These are phyloP conservation scores for Coremacera marginata DNA, from an alignment of 2,888 invertebrate genomes.

Conservation along the genomic window DNA sequence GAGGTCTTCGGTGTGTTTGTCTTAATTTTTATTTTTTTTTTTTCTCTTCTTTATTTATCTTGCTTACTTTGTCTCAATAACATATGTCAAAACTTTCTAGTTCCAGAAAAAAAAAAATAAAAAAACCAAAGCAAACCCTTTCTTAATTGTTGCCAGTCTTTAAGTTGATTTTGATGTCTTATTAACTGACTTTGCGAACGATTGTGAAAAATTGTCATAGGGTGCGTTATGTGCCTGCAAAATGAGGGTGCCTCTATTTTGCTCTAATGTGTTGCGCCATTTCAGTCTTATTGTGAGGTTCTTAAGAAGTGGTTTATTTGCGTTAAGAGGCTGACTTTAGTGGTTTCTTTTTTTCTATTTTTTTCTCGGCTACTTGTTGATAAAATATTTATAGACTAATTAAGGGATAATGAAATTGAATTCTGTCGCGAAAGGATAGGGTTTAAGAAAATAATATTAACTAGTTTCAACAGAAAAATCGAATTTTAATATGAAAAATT, in stretches of 20 bases:
- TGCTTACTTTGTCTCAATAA: constrained; percentile 10
- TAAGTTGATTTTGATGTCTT: constrained; percentile 60
- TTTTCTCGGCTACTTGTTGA: constrained; percentile 39
- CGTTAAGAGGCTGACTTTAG: constrained; percentile 5
- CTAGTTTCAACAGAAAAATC: neutral
- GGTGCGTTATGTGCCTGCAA: neutral
- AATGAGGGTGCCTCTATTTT: neutral
- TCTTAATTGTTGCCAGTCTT: constrained; percentile 36
- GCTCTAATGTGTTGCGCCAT: neutral
- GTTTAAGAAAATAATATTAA: neutral
- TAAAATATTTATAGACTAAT: constrained; percentile 50
- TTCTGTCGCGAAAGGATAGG: no score
- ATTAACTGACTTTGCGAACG: constrained; percentile 49
- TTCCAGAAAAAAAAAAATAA: no score
- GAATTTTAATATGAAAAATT: neutral
- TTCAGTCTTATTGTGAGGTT: constrained; percentile 2
- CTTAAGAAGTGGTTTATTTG: neutral
- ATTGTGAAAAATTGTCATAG: constrained; percentile 6
- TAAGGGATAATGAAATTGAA: constrained; percentile 29
- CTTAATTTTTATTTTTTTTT: neutral
- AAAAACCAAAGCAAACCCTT: neutral
- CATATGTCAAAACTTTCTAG: constrained; percentile 54
- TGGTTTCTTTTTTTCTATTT: neutral
- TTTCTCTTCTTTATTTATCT: neutral
- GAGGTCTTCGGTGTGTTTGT: neutral